These are phyloP conservation scores for Dasyornis broadbenti DNA, from an alignment of 2,113 vertebrate species.

Conservation along the genomic window DNA sequence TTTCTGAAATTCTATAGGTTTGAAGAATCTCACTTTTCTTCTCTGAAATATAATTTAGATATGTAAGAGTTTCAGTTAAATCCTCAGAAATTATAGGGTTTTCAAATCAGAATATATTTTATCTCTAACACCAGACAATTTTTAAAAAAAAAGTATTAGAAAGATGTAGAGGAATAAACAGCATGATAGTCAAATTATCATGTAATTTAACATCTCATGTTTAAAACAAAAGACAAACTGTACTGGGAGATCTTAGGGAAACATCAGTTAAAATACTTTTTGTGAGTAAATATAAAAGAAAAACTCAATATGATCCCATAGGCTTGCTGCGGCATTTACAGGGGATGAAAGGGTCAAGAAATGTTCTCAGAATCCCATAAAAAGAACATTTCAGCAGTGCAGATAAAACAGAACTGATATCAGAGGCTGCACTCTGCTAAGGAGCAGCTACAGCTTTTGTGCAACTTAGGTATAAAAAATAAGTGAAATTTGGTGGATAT, in stretches of 20 bases:
- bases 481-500: neutral
- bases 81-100: neutral
- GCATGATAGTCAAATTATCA: neutral
- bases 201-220: neutral
- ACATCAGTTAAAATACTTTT: neutral
- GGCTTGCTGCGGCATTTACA: neutral
- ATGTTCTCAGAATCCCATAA: neutral
- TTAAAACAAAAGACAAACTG: neutral
- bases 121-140: neutral
- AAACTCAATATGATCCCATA: neutral
- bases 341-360: neutral
- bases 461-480: neutral
- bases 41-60: neutral
- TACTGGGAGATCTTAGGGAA: neutral
- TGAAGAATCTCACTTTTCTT: neutral
- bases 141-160: neutral
- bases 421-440: neutral
- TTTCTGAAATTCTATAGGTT: neutral
- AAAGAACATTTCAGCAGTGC: neutral
- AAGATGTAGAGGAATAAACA: neutral
- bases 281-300: neutral
- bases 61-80: neutral
- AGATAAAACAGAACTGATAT: neutral
- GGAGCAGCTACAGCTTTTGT: neutral
- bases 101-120: neutral